A percentile compares a stretch with the other conserved stretches of the same genome.
Conservation (phyloP, 2,888 invertebrate species). For the Lasioglossum calceatum region DNA sequence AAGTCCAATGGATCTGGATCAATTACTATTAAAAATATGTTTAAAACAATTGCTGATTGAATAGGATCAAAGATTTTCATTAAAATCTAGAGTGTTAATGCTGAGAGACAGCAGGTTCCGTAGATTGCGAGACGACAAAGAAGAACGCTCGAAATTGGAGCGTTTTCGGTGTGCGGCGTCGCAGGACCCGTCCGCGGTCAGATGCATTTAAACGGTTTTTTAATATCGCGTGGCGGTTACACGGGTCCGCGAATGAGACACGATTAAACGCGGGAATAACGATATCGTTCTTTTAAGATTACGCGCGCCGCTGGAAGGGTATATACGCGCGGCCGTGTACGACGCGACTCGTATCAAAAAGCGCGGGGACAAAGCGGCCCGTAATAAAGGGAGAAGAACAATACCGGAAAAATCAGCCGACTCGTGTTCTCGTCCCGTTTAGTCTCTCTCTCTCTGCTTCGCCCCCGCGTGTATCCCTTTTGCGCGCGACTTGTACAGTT, state of each 20-base stretch:
- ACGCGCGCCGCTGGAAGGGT: conserved; percentile 23
- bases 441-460: not conserved
- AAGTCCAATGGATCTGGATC: not conserved
- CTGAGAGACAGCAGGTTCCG: not conserved
- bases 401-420: conserved; percentile 51
- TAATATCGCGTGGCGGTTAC: conserved; percentile 16
- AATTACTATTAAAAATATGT: not conserved
- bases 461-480: not conserved
- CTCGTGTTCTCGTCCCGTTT: conserved; percentile 36
- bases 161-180: not conserved
- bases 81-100: not conserved
- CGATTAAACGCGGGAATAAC: conserved; percentile 45
- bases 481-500: conserved; percentile 4
- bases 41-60: not conserved
- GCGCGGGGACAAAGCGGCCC: conserved; percentile 38
- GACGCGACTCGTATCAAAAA: conserved; percentile 47
- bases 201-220: conserved; percentile 12
- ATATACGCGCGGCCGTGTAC: conserved; percentile 17
- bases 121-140: not conserved
- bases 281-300: conserved; percentile 48
- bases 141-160: not conserved
- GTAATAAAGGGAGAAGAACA: conserved; percentile 57
- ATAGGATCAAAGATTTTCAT: not conserved
- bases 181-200: not conserved
- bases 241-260: not conserved